These are phyloP conservation scores for Boulengeromyrus knoepffleri DNA, from an alignment of 2,113 vertebrate species.

Conservation along the genomic window DNA sequence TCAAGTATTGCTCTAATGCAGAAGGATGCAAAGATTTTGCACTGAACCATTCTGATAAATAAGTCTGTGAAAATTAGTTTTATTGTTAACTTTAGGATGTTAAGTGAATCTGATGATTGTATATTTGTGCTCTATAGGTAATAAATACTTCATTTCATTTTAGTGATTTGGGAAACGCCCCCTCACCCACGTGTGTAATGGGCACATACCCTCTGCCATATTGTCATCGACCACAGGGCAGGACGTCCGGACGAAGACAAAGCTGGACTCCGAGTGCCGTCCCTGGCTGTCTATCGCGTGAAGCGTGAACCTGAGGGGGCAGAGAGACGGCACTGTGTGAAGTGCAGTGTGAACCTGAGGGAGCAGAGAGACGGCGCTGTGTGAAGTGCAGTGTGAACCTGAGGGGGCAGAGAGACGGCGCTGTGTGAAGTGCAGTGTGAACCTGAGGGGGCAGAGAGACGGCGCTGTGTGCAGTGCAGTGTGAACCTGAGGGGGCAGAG, in stretches of 20 bases:
- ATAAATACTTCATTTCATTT: background rate
- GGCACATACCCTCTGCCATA: slow-evolving; percentile 67
- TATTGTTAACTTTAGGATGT: background rate
- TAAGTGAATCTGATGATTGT: background rate
- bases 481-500: slow-evolving; percentile 49
- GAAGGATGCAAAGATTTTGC: background rate
- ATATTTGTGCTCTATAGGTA: background rate
- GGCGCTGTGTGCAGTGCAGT: background rate
- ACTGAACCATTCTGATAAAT: background rate
- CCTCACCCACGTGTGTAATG: background rate
- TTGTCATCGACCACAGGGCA: slow-evolving; percentile 73
- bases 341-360: slow-evolving; percentile 49
- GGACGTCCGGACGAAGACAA: slow-evolving; percentile 67
- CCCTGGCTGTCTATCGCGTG: slow-evolving; percentile 69
- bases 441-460: slow-evolving; percentile 43
- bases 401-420: background rate
- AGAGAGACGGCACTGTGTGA: background rate
- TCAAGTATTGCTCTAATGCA: background rate
- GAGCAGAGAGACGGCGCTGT: background rate
- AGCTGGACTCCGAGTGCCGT: slow-evolving; percentile 70
- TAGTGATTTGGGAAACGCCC: background rate
- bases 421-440: slow-evolving; percentile 22
- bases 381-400: slow-evolving; percentile 48
- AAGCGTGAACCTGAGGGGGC: slow-evolving; percentile 62
- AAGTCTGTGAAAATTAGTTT: background rate